Evolutionary conservation across 2,113 vertebrate genomes (phyloP), one percentile per base, ranked within the genome.

Genomic region (Xenotilapia leptura): DNA sequence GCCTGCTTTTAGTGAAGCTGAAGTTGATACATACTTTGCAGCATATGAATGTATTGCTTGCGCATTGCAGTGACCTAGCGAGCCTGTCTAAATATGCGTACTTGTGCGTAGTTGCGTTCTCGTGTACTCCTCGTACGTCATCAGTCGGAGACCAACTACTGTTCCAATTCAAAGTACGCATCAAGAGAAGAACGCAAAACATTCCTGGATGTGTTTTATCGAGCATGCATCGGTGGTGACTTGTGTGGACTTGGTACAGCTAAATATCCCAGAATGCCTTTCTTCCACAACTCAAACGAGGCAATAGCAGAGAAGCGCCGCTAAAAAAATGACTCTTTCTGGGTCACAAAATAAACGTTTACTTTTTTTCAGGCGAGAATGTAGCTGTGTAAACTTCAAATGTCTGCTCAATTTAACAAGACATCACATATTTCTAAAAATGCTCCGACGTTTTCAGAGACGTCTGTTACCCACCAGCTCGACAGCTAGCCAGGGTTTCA

Each of bases 131-230:
- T 53, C 9, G 4, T 53, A 53, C 51, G 1, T 53, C 51, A 21
- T 53, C n/a, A 53, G 0, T 53, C 2, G 1, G 51, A 53, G n/a
- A 11, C 51, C 9, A 53, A 53, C 9, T 53, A 53, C 0, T 53
- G 51, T 53, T 53, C 19, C 51, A 53, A 21, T 4, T 53, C 0
- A 53, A 53, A 53, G 51, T 53, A 53, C 1, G 19, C 51, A 54
- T 54, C n/a, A 54, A 54, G 9, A 54, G n/a, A 54, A 11, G 5
- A 11, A 54, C 5, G 9, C 9, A 11, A 6, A 54, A 21, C 2
- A 21, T 1, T 53, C 49, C 2, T n/a, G 5, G 49, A 53, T n/a
- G 49, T 53, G 49, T 53, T 53, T 53, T 53, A 53, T 53, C 51
- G 9, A 53, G 19, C 5, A 21, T 53, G 19, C 51, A 53, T 53